Evolutionary conservation across 2,888 invertebrate genomes (phyloP).

Genomic region (Ceramica pisi): DNA sequence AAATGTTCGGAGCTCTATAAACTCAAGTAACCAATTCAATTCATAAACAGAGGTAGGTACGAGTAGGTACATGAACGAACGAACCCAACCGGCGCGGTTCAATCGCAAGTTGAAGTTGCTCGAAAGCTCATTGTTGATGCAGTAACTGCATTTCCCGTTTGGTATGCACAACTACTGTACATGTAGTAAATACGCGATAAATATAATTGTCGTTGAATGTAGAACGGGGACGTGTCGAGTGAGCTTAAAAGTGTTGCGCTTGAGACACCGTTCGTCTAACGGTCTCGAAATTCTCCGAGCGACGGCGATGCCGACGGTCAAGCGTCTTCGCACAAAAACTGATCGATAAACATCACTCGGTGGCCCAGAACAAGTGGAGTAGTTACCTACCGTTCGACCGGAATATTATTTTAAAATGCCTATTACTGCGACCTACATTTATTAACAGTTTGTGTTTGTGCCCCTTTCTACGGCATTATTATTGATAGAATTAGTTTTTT

Average conservation of each 20-base stretch:
- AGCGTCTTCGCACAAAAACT: conserved; percentile 69
- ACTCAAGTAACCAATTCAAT: background rate
- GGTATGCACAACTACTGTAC: conserved; percentile 44
- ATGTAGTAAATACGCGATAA: conserved; percentile 39
- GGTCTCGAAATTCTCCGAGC: conserved; percentile 74
- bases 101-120: conserved; percentile 21
- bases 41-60: background rate
- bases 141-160: conserved; percentile 51
- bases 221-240: conserved; percentile 68
- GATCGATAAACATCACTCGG: conserved; percentile 67
- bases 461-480: conserved; percentile 38
- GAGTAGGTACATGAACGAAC: background rate
- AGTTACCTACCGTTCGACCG: conserved; percentile 43
- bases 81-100: conserved; percentile 2
- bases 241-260: conserved; percentile 65
- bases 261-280: conserved; percentile 78
- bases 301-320: conserved; percentile 54
- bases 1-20: background rate
- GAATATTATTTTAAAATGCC: conserved; percentile 34
- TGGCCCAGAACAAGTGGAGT: conserved; percentile 47
- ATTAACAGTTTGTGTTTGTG: conserved; percentile 25
- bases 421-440: conserved; percentile 31
- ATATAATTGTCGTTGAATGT: conserved; percentile 65
- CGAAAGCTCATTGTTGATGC: conserved; percentile 52
- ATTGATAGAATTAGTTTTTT: background rate